A percentile compares a stretch with the other conserved stretches of the same genome.
Conservation (phyloP, 2,888 invertebrate genomes). For the Amphipyra tragopoginis region DNA sequence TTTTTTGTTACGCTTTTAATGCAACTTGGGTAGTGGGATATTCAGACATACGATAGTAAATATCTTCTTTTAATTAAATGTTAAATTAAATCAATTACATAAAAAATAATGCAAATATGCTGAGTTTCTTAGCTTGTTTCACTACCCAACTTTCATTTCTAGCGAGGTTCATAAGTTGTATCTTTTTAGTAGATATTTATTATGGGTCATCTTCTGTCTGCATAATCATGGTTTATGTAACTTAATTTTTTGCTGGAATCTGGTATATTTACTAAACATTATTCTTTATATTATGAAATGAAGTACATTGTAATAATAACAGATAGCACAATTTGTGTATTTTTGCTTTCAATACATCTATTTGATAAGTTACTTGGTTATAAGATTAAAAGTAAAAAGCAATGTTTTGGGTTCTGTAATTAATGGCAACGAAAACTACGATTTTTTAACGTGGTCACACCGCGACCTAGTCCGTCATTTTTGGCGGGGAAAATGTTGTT, state of each 20-base stretch:
- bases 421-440: conserved; percentile 38
- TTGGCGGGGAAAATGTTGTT: conserved; percentile 32
- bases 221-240: conserved; percentile 61
- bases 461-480: conserved; percentile 15
- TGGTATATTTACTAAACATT: conserved; percentile 52
- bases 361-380: conserved; percentile 61
- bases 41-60: background rate
- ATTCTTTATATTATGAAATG: conserved; percentile 51
- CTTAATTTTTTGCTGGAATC: conserved; percentile 49
- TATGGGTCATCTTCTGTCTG: conserved; percentile 44
- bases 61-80: no score
- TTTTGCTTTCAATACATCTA: conserved; percentile 53
- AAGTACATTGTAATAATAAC: conserved; percentile 67
- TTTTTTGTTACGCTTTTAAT: conserved; percentile 31
- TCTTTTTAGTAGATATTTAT: conserved; percentile 58
- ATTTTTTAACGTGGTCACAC: conserved; percentile 28
- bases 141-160: conserved; percentile 33
- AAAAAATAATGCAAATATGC: conserved; percentile 8
- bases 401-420: conserved; percentile 40
- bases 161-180: conserved; percentile 48
- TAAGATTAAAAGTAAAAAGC: conserved; percentile 52
- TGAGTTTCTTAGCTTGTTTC: conserved; percentile 17
- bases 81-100: background rate
- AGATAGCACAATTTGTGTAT: conserved; percentile 68
- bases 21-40: conserved; percentile 29